Evolutionary conservation across 2,888 invertebrate genomes (phyloP).

Genomic region (Drosophila trichaetosa): DNA sequence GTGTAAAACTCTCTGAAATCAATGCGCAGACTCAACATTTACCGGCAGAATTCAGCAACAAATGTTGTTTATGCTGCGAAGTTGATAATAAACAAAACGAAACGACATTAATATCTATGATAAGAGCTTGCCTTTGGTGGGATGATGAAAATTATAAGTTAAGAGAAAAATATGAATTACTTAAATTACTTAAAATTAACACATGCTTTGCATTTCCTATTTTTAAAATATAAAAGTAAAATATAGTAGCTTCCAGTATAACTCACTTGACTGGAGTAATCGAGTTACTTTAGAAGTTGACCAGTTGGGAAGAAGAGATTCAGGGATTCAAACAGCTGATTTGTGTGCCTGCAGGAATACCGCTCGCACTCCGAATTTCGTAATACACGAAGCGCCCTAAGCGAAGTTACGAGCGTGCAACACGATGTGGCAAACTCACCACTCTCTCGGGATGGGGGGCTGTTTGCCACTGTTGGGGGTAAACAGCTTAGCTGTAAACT

Average conservation of each 20-base stretch:
- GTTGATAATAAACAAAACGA: slow-evolving; percentile 67
- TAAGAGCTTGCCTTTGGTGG: neutral
- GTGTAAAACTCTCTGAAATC: slow-evolving; percentile 1
- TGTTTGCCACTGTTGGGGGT: neutral
- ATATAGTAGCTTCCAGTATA: too few species aligned
- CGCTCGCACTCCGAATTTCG: slow-evolving; percentile 66
- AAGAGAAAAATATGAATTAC: neutral
- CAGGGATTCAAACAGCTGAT: slow-evolving; percentile 59
- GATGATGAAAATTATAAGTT: too few species aligned
- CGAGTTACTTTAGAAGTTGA: neutral
- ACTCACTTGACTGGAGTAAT: neutral
- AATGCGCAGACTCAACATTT: slow-evolving; percentile 78
- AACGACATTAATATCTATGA: slow-evolving; percentile 26
- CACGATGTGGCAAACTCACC: slow-evolving; percentile 59
- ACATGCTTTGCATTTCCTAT: neutral
- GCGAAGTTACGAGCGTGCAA: slow-evolving; percentile 13
- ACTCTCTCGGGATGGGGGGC: slow-evolving; percentile 25
- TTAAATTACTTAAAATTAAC: neutral
- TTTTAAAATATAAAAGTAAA: fast-evolving
- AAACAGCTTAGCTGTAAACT: slow-evolving; percentile 59
- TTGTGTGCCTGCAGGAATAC: slow-evolving; percentile 61
- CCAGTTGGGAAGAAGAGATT: neutral
- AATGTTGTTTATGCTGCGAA: slow-evolving; percentile 66
- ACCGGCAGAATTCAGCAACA: slow-evolving; percentile 77
- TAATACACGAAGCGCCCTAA: slow-evolving; percentile 32